A percentile compares a stretch with the other conserved stretches of the same genome.
These are phyloP conservation scores for Neogobius melanostomus DNA, from an alignment of 2,113 vertebrate species.

Conservation along the genomic window DNA sequence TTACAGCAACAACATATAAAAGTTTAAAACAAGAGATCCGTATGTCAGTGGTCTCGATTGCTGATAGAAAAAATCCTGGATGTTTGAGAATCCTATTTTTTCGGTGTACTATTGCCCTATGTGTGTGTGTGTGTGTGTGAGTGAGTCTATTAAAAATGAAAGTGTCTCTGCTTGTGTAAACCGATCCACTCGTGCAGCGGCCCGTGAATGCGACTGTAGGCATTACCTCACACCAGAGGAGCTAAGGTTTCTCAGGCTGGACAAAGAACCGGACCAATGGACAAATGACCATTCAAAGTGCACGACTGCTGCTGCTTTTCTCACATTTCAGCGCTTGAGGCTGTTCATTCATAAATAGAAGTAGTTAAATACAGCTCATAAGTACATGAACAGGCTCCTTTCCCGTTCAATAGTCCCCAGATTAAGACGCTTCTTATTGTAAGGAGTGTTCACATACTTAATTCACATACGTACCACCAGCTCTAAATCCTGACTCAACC, in stretches of 20 bases:
- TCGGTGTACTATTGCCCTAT: neutral
- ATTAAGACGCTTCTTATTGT: too few relatives aligned
- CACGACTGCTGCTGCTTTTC: neutral
- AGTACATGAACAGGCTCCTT: neutral
- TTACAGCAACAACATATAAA: too few relatives aligned
- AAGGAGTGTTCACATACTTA: too few relatives aligned
- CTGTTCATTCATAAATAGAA: neutral
- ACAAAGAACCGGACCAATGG: conserved; percentile 37
- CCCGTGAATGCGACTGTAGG: conserved; percentile 29
- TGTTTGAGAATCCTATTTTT: too few relatives aligned
- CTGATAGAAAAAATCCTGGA: too few relatives aligned
- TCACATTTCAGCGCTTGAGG: conserved; percentile 1
- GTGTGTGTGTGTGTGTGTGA: conserved; percentile 2
- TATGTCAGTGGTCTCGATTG: too few relatives aligned
- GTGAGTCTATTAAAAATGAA: conserved; percentile 64
- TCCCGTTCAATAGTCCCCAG: too few relatives aligned
- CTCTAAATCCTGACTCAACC: too few relatives aligned
- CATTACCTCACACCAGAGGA: conserved; percentile 62
- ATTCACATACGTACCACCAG: too few relatives aligned
- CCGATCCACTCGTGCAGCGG: conserved; percentile 50
- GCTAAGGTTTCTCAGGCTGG: conserved; percentile 59
- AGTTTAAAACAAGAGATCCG: too few relatives aligned
- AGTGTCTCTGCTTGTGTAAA: conserved; percentile 44
- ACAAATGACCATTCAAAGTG: conserved; percentile 33
- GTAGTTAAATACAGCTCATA: neutral